phyloP scores from a whole-genome alignment of 2,888 invertebrate species.

The Patella caerulea region DNA sequence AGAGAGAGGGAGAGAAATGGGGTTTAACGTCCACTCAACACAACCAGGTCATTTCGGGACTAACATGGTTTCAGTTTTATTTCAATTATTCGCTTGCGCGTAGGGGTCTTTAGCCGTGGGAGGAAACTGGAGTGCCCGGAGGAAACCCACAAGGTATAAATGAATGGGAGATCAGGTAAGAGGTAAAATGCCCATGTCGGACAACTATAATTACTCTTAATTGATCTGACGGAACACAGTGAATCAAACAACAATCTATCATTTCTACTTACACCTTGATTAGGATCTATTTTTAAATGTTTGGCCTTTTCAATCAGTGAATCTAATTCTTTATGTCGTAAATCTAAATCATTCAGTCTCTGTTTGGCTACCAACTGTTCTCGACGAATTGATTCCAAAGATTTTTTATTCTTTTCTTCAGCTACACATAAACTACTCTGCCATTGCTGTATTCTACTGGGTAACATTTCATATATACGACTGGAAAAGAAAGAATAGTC shows the following conservation, averaged over 20 bases:
- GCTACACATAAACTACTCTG: conserved; percentile 87
- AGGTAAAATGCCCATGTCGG: no score
- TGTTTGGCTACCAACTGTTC: conserved; percentile 85
- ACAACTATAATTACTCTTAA: no score
- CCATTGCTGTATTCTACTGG: conserved; percentile 94
- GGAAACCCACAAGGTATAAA: no score
- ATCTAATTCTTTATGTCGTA: conserved; percentile 79
- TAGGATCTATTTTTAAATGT: conserved; percentile 73
- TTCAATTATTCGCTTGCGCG: no score
- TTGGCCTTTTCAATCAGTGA: conserved; percentile 84
- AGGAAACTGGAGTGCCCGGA: no score
- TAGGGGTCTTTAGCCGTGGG: no score
- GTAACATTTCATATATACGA: conserved; percentile 79
- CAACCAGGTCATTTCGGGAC: no score
- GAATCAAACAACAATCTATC: background rate
- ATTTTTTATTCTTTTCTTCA: conserved; percentile 82
- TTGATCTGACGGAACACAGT: background rate
- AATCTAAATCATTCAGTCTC: conserved; percentile 76
- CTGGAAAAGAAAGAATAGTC: conserved; percentile 47
- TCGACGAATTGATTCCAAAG: conserved; percentile 80
- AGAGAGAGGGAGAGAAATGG: no score
- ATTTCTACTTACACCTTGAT: conserved; percentile 50
- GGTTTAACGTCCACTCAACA: no score
- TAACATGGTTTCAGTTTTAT: no score
- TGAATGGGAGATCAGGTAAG: no score